Conservation (phyloP, 2,113 vertebrate species). For the Cygnus buccinator region DNA sequence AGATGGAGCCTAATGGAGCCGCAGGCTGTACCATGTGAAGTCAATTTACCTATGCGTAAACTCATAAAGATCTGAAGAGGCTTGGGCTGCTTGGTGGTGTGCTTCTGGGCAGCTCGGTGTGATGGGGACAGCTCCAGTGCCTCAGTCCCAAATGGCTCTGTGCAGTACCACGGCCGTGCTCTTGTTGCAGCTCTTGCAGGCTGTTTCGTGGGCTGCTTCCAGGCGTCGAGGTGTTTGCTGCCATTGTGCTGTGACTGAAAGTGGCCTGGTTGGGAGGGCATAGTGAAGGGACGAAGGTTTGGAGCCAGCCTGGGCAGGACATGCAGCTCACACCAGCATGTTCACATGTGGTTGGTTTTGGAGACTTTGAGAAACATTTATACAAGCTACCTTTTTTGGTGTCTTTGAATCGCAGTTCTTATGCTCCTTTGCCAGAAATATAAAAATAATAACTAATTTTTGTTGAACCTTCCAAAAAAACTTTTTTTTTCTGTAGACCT, state of each 20-base stretch:
- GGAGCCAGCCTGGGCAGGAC: background rate
- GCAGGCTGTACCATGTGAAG: background rate
- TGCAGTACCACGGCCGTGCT: rapidly evolving
- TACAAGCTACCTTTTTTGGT: background rate
- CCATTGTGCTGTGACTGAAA: background rate
- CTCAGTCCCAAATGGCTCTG: background rate
- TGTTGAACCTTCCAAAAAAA: background rate
- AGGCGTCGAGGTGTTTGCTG: rapidly evolving
- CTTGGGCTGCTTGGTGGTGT: background rate
- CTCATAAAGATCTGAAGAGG: background rate
- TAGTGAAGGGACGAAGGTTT: background rate
- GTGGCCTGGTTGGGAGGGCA: rapidly evolving
- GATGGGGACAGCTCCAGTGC: no score
- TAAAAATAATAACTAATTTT: background rate
- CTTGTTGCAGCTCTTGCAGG: background rate
- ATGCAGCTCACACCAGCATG: background rate
- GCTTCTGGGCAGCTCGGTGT: background rate
- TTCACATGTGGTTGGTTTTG: background rate
- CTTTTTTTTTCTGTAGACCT: background rate
- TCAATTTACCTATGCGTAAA: background rate
- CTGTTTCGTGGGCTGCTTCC: background rate
- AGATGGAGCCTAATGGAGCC: background rate
- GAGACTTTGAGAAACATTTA: background rate
- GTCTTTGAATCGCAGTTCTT: background rate
- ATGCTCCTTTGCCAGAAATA: background rate